These are phyloP conservation scores for Setipinna tenuifilis DNA, from an alignment of 2,797 vertebrate species.

Conservation along the genomic window DNA sequence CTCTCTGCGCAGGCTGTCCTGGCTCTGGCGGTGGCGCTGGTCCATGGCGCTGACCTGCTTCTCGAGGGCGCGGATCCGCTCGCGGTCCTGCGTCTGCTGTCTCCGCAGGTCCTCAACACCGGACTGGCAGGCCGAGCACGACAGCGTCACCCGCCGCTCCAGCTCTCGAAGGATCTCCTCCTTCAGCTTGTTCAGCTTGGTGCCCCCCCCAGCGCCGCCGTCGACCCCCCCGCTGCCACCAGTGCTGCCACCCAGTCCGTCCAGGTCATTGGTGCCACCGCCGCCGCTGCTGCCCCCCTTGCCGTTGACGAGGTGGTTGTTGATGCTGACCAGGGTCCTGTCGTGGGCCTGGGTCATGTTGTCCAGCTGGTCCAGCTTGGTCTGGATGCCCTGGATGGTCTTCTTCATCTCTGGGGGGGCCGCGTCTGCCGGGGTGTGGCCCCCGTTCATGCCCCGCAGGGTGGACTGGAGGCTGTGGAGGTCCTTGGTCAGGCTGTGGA, in stretches of 20 bases:
- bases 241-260: conserved; percentile 43
- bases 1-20: conserved; percentile 71
- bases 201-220: conserved; percentile 43
- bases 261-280: conserved; percentile 54
- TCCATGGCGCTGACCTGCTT: conserved; percentile 82
- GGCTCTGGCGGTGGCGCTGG: conserved; percentile 68
- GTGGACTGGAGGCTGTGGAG: conserved; percentile 81
- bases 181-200: conserved; percentile 63
- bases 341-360: conserved; percentile 83
- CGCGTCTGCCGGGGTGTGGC: conserved; percentile 81
- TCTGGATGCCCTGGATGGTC: conserved; percentile 86
- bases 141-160: conserved; percentile 81
- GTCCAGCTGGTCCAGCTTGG: conserved; percentile 88
- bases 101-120: conserved; percentile 82
- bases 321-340: conserved; percentile 80
- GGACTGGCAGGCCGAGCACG: conserved; percentile 82
- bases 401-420: conserved; percentile 87
- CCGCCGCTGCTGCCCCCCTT: conserved; percentile 41
- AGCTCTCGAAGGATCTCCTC: conserved; percentile 77
- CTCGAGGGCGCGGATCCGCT: conserved; percentile 83
- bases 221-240: conserved; percentile 43
- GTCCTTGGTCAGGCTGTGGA: conserved; percentile 83
- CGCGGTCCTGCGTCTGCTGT: conserved; percentile 82
- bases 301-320: conserved; percentile 79
- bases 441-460: conserved; percentile 72